Percentiles rank a stretch among this genome's conserved stretches.
Conservation (phyloP, 2,888 invertebrate species). For the Acronicta leporina region DNA sequence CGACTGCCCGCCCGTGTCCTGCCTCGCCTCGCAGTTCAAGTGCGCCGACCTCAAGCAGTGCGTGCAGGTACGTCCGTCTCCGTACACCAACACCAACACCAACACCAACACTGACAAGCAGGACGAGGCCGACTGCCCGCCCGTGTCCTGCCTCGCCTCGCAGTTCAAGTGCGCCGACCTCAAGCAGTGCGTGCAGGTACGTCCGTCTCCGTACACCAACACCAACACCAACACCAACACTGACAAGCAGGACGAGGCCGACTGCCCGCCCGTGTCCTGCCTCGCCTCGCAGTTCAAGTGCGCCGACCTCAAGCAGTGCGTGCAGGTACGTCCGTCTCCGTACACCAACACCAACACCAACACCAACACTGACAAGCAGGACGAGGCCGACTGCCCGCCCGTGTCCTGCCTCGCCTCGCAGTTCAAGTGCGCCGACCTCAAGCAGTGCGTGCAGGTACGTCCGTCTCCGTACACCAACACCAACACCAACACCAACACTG, state of each 20-base stretch:
- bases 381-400: constrained; percentile 97
- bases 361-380: constrained; percentile 97
- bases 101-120: too few relatives aligned
- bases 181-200: constrained; percentile 95
- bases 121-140: constrained; percentile 97
- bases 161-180: constrained; percentile 98
- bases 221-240: too few relatives aligned
- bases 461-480: too few relatives aligned
- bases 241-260: constrained; percentile 97
- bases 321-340: constrained; percentile 89
- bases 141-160: constrained; percentile 96
- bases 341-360: too few relatives aligned
- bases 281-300: constrained; percentile 98
- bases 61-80: constrained; percentile 90
- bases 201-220: too few relatives aligned
- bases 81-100: too few relatives aligned
- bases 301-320: constrained; percentile 97
- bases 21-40: constrained; percentile 97
- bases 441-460: constrained; percentile 94
- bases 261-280: constrained; percentile 98
- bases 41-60: constrained; percentile 98
- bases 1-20: constrained; percentile 97
- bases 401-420: constrained; percentile 97
- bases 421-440: constrained; percentile 97
- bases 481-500: too few relatives aligned